Conservation (phyloP, 2,113 vertebrate species). For the Fulica atra region DNA sequence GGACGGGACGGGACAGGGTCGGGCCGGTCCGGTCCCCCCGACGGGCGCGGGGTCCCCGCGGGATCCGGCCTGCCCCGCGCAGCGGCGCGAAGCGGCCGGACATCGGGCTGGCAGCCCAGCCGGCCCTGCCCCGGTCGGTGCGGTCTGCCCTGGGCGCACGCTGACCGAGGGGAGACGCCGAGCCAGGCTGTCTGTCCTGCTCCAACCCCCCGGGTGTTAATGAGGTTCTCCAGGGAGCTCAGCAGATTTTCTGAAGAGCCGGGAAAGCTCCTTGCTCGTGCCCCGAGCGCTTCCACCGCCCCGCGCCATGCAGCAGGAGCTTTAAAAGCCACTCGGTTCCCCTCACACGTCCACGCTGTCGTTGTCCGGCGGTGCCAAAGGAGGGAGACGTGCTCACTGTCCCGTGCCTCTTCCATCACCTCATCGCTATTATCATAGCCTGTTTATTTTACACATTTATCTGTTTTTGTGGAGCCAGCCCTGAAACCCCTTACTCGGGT, state of each 20-base stretch:
- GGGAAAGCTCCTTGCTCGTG: fast-evolving
- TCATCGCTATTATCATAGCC: not conserved
- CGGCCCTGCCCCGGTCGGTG: no score
- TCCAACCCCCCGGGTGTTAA: not conserved
- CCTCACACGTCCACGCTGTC: fast-evolving
- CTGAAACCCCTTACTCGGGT: not conserved
- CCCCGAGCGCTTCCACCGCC: not conserved
- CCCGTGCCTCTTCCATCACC: not conserved
- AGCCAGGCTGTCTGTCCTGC: not conserved
- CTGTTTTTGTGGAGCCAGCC: not conserved
- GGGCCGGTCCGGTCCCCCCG: no score
- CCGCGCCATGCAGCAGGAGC: not conserved
- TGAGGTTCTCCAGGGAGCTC: not conserved
- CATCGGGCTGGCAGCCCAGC: not conserved
- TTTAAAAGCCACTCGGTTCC: fast-evolving
- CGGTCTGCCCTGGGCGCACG: not conserved
- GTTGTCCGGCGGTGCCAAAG: not conserved
- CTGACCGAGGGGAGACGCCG: not conserved
- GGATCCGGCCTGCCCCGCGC: no score
- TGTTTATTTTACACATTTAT: not conserved
- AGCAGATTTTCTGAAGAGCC: not conserved
- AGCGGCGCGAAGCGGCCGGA: not conserved
- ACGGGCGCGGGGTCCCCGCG: not conserved
- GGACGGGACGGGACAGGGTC: not conserved
- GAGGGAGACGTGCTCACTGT: not conserved